Conservation (phyloP, 2,797 vertebrate species). For the Darevskia mixta region DNA sequence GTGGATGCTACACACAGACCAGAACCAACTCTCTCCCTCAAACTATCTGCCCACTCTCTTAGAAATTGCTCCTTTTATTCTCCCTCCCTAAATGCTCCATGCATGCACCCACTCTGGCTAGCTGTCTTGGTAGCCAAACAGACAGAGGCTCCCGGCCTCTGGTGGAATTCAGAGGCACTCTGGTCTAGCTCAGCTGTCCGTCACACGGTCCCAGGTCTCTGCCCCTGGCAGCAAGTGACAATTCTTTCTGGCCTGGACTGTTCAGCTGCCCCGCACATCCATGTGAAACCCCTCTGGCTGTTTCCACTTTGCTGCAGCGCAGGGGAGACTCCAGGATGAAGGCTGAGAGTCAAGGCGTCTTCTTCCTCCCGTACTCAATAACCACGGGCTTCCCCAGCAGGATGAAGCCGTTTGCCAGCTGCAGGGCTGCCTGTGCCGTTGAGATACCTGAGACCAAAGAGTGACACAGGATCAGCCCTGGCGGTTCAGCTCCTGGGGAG, state of each 20-base stretch:
- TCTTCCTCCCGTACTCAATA: constrained; percentile 88
- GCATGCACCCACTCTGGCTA: too few relatives aligned
- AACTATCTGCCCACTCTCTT: too few relatives aligned
- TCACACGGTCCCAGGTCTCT: not conserved
- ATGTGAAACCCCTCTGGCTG: rapidly evolving
- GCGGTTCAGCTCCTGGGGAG: too few relatives aligned
- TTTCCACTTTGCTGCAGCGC: not conserved
- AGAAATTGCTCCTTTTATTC: too few relatives aligned
- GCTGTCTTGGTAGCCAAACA: too few relatives aligned
- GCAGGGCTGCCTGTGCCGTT: constrained; percentile 82
- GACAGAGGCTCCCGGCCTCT: too few relatives aligned
- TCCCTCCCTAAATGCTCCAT: too few relatives aligned
- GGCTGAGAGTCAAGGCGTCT: constrained; percentile 34
- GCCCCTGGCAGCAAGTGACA: not conserved
- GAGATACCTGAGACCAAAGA: constrained; percentile 81
- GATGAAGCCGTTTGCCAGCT: constrained; percentile 87
- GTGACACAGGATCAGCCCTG: not conserved
- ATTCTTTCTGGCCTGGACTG: not conserved
- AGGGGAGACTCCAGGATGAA: not conserved
- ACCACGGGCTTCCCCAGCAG: constrained; percentile 89
- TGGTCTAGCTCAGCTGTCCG: too few relatives aligned
- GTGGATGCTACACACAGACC: too few relatives aligned
- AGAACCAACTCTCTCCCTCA: too few relatives aligned
- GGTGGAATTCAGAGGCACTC: too few relatives aligned
- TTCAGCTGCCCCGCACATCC: too few relatives aligned